Evolutionary conservation across 64 coral and sea anemone species (phyloP), one percentile per base, ranked within the genome.

Genomic region (Catalaphyllia jardinei): DNA sequence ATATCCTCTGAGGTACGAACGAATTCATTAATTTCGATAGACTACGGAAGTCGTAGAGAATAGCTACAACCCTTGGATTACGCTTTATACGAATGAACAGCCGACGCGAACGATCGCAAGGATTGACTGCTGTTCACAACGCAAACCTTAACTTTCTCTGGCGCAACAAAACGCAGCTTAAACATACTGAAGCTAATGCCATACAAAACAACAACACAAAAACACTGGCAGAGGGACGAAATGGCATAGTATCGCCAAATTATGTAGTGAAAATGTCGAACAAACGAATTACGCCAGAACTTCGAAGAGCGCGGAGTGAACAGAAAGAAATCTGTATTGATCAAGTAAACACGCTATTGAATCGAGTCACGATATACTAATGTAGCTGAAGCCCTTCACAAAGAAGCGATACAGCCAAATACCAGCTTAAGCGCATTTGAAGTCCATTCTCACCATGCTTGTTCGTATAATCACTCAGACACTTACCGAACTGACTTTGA

Each of bases 401-500:
- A 69, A 69, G 65, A 69, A 10, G 22, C 16, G 24, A 69, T 4
- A 1, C 65, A 25, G 25, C 22, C 65, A 69, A 27, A 69, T 27
- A 67, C 20, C 19, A 67, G 10, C n/a, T 24, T 1, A 69, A 18
- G 18, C 62, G 18, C 3, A 65, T 65, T 18, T 69, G 25, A 29
- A 69, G 8, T 69, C 25, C 10, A 69, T 2, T 27, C 10, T 25
- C 5, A 25, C 63, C 63, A 19, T 67, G n/a, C 9, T 0, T 24
- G 10, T 25, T 25, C 1, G 25, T n/a, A n/a, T n/a, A 25, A 22
- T 69, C 8, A 10, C 17, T 49, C 19, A n/a, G 10, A 4, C 33
- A 49, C 80, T 83, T 67, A 83, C 80, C 80, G 80, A 67, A 6
- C 80, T 31, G 31, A 83, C 29, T 35, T 83, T 83, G 16, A 83